Evolutionary conservation across 2,888 invertebrate genomes (phyloP), one percentile per base, ranked within the genome.

Genomic region (Prosopocoilus inquinatus): DNA sequence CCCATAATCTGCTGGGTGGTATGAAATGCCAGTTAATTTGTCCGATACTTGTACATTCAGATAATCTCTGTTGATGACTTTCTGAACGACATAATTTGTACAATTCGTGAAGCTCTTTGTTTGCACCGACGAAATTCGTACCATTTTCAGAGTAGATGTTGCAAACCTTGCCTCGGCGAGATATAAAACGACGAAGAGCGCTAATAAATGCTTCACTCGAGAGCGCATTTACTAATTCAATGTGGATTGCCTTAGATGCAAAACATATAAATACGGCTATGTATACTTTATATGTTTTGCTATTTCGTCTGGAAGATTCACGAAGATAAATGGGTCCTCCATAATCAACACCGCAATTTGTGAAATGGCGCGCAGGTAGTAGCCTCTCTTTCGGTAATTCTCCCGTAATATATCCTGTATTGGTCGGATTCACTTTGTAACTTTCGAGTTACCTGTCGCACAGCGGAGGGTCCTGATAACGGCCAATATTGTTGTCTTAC

Each of bases 261-360:
- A 47, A 47, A 13, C 47, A 47, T 33, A 47, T 47, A 15, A 45
- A 45, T 5, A 45, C n/a, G 7, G 46, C 46, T 13, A 13, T 15
- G 9, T 45, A 45, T 4, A 13, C 47, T 34, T 47, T 47, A 35
- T 9, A 33, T 47, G 20, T 38, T 34, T 13, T 3, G 9, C 12
- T n/a, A 8, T 16, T 16, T 38, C 47, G 20, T 3, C 32, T 35
- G 9, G 9, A 33, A 33, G 13, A 7, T 9, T 46, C 13, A 5
- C 7, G 4, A 9, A 46, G 7, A 7, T 5, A 15, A 9, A 46
- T n/a, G 11, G 46, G 46, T 9, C 46, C 34, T 9, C 11, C n/a
- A 12, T 49, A 43, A 44, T 44, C 49, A 3, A 49, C 39, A 13
- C 49, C 49, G 3, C 38, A 11, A 9, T n/a, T 16, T 13, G 9